phyloP scores from a whole-genome alignment of 2,797 vertebrate species.

The Scomberomorus guttatus region DNA sequence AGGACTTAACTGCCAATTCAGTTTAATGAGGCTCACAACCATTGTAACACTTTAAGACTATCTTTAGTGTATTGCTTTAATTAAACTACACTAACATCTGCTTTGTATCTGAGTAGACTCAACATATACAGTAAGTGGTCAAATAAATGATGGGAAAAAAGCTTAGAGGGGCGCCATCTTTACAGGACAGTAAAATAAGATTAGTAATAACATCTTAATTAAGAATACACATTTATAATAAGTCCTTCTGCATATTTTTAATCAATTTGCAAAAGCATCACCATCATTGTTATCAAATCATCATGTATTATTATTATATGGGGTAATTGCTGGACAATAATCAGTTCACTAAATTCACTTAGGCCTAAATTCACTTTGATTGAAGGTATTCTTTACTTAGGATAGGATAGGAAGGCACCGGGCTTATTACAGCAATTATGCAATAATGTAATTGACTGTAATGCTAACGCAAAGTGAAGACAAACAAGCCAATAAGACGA shows the following conservation, averaged over 20 bases:
- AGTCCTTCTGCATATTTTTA: neutral
- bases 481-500: constrained; percentile 6
- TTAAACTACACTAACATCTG: too few species aligned
- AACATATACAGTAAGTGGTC: neutral
- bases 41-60: neutral
- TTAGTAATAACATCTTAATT: constrained; percentile 5
- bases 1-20: neutral
- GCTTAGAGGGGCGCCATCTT: neutral
- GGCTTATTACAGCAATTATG: constrained; percentile 11
- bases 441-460: constrained; percentile 26
- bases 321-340: constrained; percentile 26
- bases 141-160: neutral
- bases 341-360: constrained; percentile 26
- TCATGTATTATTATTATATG: neutral
- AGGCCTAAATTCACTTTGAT: neutral
- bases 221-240: constrained; percentile 6
- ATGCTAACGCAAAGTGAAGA: constrained; percentile 4
- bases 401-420: constrained; percentile 13
- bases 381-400: constrained; percentile 13
- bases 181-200: neutral
- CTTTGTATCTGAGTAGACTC: constrained; percentile 7
- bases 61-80: too few species aligned
- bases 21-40: neutral
- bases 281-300: constrained; percentile 36
- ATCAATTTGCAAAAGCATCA: constrained; percentile 29